phyloP scores from a whole-genome alignment of 2,888 invertebrate species.

The Drosophila setosimentum region DNA sequence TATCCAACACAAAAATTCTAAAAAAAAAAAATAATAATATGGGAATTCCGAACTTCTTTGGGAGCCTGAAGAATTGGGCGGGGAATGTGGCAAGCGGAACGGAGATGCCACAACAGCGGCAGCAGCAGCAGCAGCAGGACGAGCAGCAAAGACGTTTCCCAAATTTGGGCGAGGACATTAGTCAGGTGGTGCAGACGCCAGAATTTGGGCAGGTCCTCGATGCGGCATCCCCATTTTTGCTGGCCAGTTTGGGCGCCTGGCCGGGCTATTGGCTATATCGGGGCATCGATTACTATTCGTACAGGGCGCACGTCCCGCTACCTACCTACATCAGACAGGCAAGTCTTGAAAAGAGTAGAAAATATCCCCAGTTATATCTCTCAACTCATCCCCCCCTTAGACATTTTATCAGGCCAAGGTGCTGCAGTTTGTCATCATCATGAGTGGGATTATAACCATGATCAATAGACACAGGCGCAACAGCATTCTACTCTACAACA shows the following conservation, averaged over 20 bases:
- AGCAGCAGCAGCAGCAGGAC: background rate
- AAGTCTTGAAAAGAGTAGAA: background rate
- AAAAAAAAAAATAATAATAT: conserved; percentile 24
- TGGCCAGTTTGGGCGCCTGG: conserved; percentile 70
- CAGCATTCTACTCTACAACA: conserved; percentile 8
- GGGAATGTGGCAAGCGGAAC: background rate
- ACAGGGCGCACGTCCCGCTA: conserved; percentile 59
- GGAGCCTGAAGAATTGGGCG: conserved; percentile 38
- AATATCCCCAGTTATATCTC: background rate
- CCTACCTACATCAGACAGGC: conserved; percentile 72
- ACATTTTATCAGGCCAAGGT: conserved; percentile 76
- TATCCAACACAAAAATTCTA: background rate
- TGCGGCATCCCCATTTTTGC: conserved; percentile 61
- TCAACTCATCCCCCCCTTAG: conserved; percentile 31
- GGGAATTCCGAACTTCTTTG: conserved; percentile 46
- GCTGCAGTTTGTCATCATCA: conserved; percentile 66
- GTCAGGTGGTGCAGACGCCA: conserved; percentile 54
- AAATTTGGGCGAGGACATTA: conserved; percentile 70
- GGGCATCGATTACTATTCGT: conserved; percentile 69
- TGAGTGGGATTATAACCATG: conserved; percentile 59
- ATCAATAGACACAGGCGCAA: conserved; percentile 27
- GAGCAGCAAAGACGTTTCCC: conserved; percentile 15
- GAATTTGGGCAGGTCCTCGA: conserved; percentile 54
- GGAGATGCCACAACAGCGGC: background rate
- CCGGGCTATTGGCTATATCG: conserved; percentile 73